Evolutionary conservation across 2,888 invertebrate species (phyloP), one percentile per base, ranked within the genome.

Genomic region (Electrophaes corylata): DNA sequence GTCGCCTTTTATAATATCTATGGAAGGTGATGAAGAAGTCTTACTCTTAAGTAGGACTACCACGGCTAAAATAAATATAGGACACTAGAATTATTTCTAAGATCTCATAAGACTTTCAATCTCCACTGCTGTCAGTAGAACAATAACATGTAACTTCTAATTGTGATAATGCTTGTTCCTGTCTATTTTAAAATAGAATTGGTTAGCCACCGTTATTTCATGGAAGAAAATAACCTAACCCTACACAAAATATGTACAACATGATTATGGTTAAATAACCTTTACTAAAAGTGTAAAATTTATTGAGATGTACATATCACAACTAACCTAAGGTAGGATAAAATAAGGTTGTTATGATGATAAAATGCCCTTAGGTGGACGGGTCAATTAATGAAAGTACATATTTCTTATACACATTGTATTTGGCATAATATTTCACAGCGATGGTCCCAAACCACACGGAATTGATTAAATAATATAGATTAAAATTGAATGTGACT

Each of bases 401-500:
- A 29, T 48, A 43, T 51, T 54, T 56, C 55, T 62, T 70, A 73
- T 71, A 72, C 71, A 75, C 62, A 71, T 60, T 81, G 73, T 84
- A 84, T 84, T 84, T 83, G 81, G 79, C 76, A 76, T 79, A 70
- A 76, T 70, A 70, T 66, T 69, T 71, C 73, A 79, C 74, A 76
- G 69, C 67, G 70, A 73, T 84, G 81, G 83, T 79, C 79, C 81
- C 81, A 75, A 70, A 78, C 72, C 72, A 78, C 72, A 70, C 69
- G 63, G 52, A 69, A 69, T 71, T 65, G 43, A 54, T 46, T 48
- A 57, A 57, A 48, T 52, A 51, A 44, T 29, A 10, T 29, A 43
- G 50, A 58, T 31, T n/a, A 49, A 54, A 14, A 57, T 43, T 43
- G 18, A 20, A 47, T 49, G 35, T 49, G 31, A 47, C 41, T 48